Evolutionary conservation across 2,888 invertebrate genomes (phyloP).

Genomic region (Lasius fuliginosus): DNA sequence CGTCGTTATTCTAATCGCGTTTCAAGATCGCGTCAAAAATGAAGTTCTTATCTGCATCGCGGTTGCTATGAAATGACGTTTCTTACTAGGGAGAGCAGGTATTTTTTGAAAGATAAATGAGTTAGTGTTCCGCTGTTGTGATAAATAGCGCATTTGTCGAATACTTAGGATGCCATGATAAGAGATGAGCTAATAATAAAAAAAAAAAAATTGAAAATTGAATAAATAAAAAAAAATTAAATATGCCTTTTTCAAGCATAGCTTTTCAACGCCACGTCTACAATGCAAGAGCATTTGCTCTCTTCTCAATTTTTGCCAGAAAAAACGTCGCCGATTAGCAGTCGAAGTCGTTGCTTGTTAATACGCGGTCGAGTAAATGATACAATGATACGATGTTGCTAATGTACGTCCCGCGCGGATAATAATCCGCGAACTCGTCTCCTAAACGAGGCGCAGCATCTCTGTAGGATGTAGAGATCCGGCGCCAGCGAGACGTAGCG

Average conservation of each 20-base stretch:
- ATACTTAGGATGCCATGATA: no score
- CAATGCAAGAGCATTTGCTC: not conserved
- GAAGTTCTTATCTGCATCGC: constrained; percentile 9
- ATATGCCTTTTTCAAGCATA: no score
- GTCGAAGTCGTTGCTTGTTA: constrained; percentile 38
- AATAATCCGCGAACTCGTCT: constrained; percentile 44
- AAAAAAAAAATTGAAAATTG: not conserved
- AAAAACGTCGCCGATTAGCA: not conserved
- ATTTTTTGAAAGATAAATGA: not conserved
- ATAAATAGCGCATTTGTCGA: not conserved
- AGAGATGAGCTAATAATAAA: not conserved
- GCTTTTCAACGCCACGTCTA: not conserved
- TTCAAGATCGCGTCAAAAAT: constrained; percentile 27
- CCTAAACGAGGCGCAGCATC: constrained; percentile 33
- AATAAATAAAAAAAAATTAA: not conserved
- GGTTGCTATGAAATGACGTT: not conserved
- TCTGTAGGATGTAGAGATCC: constrained; percentile 34
- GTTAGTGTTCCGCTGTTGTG: not conserved
- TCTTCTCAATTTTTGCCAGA: not conserved
- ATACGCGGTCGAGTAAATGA: constrained; percentile 40
- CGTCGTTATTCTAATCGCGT: constrained; percentile 56
- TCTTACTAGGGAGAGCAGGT: not conserved
- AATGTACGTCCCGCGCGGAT: constrained; percentile 47
- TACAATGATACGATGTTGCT: constrained; percentile 48
- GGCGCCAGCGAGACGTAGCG: constrained; percentile 58